A percentile compares a stretch with the other conserved stretches of the same genome.
Conservation (phyloP, 2,797 vertebrate genomes). For the Pseudomugil gertrudae region DNA sequence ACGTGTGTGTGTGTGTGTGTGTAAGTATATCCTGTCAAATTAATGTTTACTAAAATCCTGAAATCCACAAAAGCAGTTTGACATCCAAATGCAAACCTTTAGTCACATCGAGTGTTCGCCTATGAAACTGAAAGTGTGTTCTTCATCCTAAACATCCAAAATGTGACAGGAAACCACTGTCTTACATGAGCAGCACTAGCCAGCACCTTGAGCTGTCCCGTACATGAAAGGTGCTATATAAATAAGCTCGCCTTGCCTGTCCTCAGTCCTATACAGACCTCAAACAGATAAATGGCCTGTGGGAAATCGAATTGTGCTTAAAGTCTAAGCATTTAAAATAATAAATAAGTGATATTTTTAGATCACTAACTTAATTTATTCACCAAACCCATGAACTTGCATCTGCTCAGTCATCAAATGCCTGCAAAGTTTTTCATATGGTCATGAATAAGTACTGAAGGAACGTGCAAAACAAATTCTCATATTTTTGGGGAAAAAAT, state of each 20-base stretch:
- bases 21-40: background rate
- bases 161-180: background rate
- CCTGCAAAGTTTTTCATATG: background rate
- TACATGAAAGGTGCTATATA: too few relatives aligned
- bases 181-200: too few relatives aligned
- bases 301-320: background rate
- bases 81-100: conserved; percentile 13
- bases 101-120: background rate
- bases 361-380: conserved; percentile 16
- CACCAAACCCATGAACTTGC: conserved; percentile 23
- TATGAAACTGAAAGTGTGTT: conserved; percentile 8
- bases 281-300: too few relatives aligned
- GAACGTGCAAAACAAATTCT: background rate
- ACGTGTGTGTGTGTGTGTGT: too few relatives aligned
- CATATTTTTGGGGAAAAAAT: background rate
- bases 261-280: too few relatives aligned
- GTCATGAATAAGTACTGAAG: background rate
- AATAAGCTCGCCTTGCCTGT: too few relatives aligned
- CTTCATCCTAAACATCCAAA: background rate
- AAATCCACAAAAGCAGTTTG: background rate
- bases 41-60: background rate
- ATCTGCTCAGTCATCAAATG: background rate
- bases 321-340: background rate
- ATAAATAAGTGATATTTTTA: conserved; percentile 26
- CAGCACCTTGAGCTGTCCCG: too few relatives aligned